phyloP scores from a whole-genome alignment of 2,888 invertebrate genomes.

The Aphelenchoides bicaudatus region DNA sequence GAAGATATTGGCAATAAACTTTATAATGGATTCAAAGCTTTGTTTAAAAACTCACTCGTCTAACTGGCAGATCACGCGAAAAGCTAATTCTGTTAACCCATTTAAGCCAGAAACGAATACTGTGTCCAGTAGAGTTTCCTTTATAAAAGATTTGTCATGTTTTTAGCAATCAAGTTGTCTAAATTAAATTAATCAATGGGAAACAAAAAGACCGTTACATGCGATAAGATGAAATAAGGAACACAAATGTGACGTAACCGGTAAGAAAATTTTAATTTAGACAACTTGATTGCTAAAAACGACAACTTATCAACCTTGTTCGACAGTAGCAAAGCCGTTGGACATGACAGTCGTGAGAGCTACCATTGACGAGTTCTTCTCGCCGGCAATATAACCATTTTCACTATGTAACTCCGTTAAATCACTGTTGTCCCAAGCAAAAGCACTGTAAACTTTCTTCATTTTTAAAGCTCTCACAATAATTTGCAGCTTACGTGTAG shows the following conservation, averaged over 20 bases:
- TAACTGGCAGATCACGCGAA: constrained; percentile 55
- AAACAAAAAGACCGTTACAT: too few relatives aligned
- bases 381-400: constrained; percentile 54
- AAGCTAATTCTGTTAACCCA: constrained; percentile 56
- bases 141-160: too few relatives aligned
- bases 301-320: too few relatives aligned
- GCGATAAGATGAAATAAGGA: too few relatives aligned
- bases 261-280: too few relatives aligned
- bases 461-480: neutral
- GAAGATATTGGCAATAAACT: constrained; percentile 11
- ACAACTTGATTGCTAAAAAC: too few relatives aligned
- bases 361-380: constrained; percentile 40
- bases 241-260: too few relatives aligned
- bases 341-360: constrained; percentile 58
- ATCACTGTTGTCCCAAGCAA: constrained; percentile 59
- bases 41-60: constrained; percentile 40
- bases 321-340: constrained; percentile 58
- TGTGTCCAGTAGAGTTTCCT: constrained; percentile 47
- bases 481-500: constrained; percentile 45
- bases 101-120: constrained; percentile 46
- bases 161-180: too few relatives aligned
- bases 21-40: constrained; percentile 11
- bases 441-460: constrained; percentile 47
- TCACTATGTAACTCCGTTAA: constrained; percentile 58
- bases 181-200: too few relatives aligned